Conservation (phyloP, 2,888 invertebrate species). For the Himalopsyche japonica region DNA sequence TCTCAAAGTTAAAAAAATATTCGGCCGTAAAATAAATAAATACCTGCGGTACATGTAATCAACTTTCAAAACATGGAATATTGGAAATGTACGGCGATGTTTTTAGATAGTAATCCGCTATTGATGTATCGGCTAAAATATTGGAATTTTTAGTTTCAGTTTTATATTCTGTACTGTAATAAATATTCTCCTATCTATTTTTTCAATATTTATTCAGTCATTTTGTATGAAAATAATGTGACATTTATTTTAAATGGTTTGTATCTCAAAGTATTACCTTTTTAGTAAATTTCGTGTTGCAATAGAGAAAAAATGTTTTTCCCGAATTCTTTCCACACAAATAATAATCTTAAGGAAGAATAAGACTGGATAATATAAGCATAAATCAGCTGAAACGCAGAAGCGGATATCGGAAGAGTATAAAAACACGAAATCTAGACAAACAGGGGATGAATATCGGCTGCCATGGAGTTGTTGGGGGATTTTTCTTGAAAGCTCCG, state of each 20-base stretch:
- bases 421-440: neutral
- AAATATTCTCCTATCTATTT: neutral
- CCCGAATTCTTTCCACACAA: neutral
- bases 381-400: neutral
- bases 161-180: neutral
- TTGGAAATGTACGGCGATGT: neutral
- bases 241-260: neutral
- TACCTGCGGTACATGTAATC: no score
- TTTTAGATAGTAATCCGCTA: neutral
- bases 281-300: neutral
- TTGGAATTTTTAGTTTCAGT: neutral
- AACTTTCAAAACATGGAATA: neutral
- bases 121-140: neutral
- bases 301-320: neutral
- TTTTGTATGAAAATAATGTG: neutral
- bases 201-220: neutral
- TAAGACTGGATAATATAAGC: neutral
- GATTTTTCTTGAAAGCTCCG: neutral
- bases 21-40: no score
- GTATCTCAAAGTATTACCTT: neutral
- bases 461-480: neutral
- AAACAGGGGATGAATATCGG: neutral
- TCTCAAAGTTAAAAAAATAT: no score
- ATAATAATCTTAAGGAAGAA: neutral
- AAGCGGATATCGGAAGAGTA: neutral